Evolutionary conservation across 2,113 vertebrate genomes (phyloP).

Genomic region (Chaetura pelagica): DNA sequence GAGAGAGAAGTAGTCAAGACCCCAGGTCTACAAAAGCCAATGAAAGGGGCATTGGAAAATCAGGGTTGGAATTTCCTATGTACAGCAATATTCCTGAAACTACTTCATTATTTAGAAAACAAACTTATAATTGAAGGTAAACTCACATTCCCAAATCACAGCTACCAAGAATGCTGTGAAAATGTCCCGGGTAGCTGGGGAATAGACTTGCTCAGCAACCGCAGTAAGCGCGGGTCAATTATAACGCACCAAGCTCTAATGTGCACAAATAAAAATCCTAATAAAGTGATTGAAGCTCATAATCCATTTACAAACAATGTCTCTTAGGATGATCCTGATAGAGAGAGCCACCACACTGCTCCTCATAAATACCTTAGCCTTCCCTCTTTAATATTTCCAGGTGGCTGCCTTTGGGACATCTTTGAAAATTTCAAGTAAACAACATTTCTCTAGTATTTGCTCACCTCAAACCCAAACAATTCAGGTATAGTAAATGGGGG

Average conservation of each 20-base stretch:
- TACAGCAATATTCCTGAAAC: not conserved
- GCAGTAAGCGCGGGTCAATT: conserved; percentile 5
- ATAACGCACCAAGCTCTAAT: not conserved
- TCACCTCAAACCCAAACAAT: not conserved
- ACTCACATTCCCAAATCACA: not conserved
- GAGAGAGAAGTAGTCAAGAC: not conserved
- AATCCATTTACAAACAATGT: conserved; percentile 56
- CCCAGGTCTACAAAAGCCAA: not conserved
- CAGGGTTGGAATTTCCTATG: not conserved
- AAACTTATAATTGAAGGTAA: not conserved
- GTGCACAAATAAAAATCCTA: conserved; percentile 48
- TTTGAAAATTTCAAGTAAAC: conserved; percentile 29
- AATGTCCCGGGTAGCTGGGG: not conserved
- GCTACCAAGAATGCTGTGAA: not conserved
- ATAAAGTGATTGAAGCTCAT: conserved; percentile 34
- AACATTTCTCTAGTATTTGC: not conserved
- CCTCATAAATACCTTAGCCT: not conserved
- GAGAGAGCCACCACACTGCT: not conserved
- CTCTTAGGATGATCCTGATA: conserved; percentile 1
- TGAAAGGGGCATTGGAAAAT: not conserved
- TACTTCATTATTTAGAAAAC: not conserved
- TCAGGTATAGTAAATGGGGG: not conserved
- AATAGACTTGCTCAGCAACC: not conserved
- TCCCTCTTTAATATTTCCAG: conserved; percentile 21
- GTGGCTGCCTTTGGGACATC: not conserved